Evolutionary conservation across 2,888 invertebrate species (phyloP).

Genomic region (Chrysolina oricalcia): DNA sequence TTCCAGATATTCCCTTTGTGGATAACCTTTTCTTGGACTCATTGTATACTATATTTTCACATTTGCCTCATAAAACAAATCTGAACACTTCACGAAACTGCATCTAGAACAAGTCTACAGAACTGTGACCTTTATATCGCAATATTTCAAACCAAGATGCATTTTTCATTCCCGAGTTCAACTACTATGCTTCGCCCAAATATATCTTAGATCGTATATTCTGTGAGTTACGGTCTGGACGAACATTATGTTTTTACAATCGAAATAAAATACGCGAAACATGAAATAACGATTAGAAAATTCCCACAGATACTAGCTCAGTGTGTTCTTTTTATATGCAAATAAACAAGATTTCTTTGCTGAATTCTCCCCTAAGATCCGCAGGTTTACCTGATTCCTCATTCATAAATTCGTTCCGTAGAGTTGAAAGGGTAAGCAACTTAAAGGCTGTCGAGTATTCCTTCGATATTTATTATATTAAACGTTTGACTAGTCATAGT

Average conservation of each 20-base stretch:
- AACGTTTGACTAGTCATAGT: too few relatives aligned
- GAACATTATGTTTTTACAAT: slow-evolving; percentile 1
- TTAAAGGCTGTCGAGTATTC: neutral
- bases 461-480: neutral
- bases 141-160: slow-evolving; percentile 6
- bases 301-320: neutral
- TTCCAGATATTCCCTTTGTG: too few relatives aligned
- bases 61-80: too few relatives aligned
- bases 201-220: neutral
- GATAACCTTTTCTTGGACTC: too few relatives aligned
- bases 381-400: neutral
- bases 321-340: neutral
- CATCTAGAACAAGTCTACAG: too few relatives aligned
- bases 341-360: neutral
- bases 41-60: neutral
- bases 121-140: neutral
- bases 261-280: neutral
- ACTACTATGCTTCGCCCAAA: neutral
- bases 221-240: neutral
- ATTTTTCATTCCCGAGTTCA: slow-evolving; percentile 9
- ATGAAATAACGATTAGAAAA: neutral
- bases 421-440: neutral
- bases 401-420: neutral
- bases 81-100: too few relatives aligned
- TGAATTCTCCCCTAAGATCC: neutral